Base-by-base conservation (phyloP, 2,797 vertebrate species). In the Enteromius viviparus region DNA sequence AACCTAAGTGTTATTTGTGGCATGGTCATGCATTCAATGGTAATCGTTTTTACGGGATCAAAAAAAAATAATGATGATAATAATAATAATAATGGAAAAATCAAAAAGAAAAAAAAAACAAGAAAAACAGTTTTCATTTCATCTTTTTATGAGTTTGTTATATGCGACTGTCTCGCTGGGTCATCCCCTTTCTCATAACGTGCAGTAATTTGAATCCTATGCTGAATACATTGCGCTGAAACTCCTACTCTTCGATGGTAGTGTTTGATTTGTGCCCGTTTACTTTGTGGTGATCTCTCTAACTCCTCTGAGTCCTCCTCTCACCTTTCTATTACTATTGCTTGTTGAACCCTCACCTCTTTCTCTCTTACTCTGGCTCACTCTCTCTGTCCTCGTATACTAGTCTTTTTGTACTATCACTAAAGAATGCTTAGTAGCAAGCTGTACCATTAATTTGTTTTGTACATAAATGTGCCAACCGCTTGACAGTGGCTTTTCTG, bases 381-480 rank as follows among this genome's bases (percentile, higher is more conserved):
- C 49, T 79, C 74, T 70, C 76, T 62, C 95, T 96, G 94, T 95
- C 95, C 95, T 95, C 89, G 94, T 97, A 78, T 66, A 96, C 95
- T 97, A 96, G 96, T 97, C 95, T 98, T 96, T 84, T 99, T 98
- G 97, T 99, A 98, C 97, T 96, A 96, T 97, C 96, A 96, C 95
- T 95, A 95, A 81, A 94, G 94, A 97, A 97, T 98, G 97, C 96
- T 97, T 97, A 96, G 96, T 97, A 97, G 95, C 96, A 94, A 95
- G 96, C 96, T 97, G 96, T 97, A 95, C 93, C 94, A 95, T 96
- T 93, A 95, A 96, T 97, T 94, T 97, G 97, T 98, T 98, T 98
- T 99, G 97, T 99, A 98, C 94, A 97, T 98, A 96, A 95, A 97
- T 97, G 97, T 99, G 97, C 98, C 96, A 98, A 97, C 96, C 96